Evolutionary conservation across 1,140 invertebrate genomes (phyloP), one percentile per base, ranked within the genome.

Genomic region (Micrasema longulum): DNA sequence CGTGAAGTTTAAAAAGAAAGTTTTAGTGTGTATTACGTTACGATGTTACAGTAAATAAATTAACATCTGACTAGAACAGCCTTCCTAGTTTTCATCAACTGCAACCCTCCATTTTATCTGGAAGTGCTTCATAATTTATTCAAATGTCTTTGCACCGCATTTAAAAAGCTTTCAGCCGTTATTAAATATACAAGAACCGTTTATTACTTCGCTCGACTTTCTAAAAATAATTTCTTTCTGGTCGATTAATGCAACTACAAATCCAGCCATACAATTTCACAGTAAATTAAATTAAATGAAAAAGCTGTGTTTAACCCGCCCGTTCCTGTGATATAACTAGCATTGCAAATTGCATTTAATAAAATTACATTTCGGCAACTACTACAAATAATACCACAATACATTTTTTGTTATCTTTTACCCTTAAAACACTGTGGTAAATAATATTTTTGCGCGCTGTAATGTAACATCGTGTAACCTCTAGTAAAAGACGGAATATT

Each of bases 111-210:
- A 31, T 31, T 31, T 31, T 31, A 41, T 60, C 36, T 14, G 36
- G 14, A 60, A 60, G 55, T 41, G 55, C 55, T 60, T 43, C 11
- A 9, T 60, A 60, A 60, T 38, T 60, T 60, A 60, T 60, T 60
- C 55, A 43, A 22, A 60, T 60, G 55, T 60, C 52, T 55, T 55
- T 55, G 52, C 23, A 60, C 55, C 36, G 55, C 55, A 38, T 60
- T 60, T 60, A 60, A 60, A 53, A 60, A 60, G 36, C 55, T 60
- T 60, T 60, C 38, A 60, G n/a, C 23, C 12, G 52, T n/a, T 55
- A 55, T 55, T 55, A 55, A 55, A 55, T 55, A 55, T 55, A 55
- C 52, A 55, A 16, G 26, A 31, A 4, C 26, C n/a, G 6, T 55
- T 55, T 16, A 55, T n/a, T 16, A 47, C 43, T 47, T 14, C 16